phyloP scores from a whole-genome alignment of 2,888 invertebrate genomes.

The Pollenia labialis region DNA sequence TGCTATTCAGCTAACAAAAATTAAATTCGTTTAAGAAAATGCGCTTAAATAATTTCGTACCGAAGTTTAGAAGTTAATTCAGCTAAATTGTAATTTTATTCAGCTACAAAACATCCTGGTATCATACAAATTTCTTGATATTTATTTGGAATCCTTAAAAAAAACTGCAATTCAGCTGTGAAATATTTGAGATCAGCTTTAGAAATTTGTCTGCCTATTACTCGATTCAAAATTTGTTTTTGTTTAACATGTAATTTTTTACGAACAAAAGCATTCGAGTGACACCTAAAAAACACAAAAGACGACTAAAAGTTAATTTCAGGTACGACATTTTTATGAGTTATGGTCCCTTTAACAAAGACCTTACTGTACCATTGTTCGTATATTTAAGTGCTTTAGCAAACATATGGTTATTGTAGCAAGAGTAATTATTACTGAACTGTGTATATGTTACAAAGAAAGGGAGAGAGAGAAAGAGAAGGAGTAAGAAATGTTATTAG shows the following conservation, averaged over 20 bases:
- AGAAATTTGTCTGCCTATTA: no score
- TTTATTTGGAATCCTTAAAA: no score
- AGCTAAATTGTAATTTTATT: no score
- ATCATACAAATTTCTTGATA: no score
- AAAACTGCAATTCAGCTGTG: slow-evolving; percentile 3
- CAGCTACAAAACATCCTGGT: no score
- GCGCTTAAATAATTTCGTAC: no score
- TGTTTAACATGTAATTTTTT: no score
- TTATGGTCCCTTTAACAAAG: neutral
- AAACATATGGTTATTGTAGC: slow-evolving; percentile 40
- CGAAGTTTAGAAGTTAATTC: no score
- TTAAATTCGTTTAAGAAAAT: no score
- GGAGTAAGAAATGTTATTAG: neutral
- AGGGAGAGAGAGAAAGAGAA: neutral
- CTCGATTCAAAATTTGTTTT: no score
- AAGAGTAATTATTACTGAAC: neutral
- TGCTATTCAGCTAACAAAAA: neutral
- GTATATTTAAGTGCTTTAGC: slow-evolving; percentile 5
- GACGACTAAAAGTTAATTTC: neutral
- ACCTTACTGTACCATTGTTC: neutral
- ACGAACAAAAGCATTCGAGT: no score
- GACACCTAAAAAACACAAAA: no score
- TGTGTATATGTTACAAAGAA: neutral
- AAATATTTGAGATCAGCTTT: neutral
- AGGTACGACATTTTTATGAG: neutral